Evolutionary conservation across 2,888 invertebrate genomes (phyloP).

Genomic region (Stenolophus ochropezus): DNA sequence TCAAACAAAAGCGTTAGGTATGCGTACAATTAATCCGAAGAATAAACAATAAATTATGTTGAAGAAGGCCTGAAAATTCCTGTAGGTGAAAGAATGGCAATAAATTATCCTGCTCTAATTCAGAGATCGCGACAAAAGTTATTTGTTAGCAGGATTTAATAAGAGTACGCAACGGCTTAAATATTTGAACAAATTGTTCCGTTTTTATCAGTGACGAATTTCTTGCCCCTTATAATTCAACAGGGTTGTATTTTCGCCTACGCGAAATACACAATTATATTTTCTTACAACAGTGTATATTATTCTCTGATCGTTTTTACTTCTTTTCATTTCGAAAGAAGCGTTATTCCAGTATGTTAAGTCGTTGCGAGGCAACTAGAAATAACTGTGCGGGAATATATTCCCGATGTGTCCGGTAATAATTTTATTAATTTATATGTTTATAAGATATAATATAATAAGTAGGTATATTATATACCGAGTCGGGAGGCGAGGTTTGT

Average conservation of each 20-base stretch:
- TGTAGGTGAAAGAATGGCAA: constrained; percentile 29
- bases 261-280: too few relatives aligned
- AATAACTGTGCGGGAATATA: too few relatives aligned
- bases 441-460: too few relatives aligned
- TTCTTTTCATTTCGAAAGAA: too few relatives aligned
- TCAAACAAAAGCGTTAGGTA: constrained; percentile 27
- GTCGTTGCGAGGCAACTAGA: too few relatives aligned
- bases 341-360: too few relatives aligned
- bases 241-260: background rate
- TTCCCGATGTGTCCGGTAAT: too few relatives aligned
- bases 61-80: constrained; percentile 22
- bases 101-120: constrained; percentile 44
- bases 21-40: constrained; percentile 26
- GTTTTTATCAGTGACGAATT: constrained; percentile 36
- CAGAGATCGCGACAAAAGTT: constrained; percentile 46
- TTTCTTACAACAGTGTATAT: too few relatives aligned
- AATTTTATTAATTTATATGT: too few relatives aligned
- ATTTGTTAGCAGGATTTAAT: constrained; percentile 53
- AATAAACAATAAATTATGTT: constrained; percentile 42
- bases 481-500: too few relatives aligned
- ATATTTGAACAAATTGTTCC: constrained; percentile 49
- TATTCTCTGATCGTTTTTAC: too few relatives aligned
- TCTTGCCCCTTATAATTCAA: constrained; percentile 23
- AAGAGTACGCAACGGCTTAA: constrained; percentile 47
- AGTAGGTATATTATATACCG: too few relatives aligned